Percentiles rank a stretch among this genome's conserved stretches.
These are phyloP conservation scores for Stercorarius parasiticus DNA, from an alignment of 2,113 vertebrate genomes.

Conservation along the genomic window DNA sequence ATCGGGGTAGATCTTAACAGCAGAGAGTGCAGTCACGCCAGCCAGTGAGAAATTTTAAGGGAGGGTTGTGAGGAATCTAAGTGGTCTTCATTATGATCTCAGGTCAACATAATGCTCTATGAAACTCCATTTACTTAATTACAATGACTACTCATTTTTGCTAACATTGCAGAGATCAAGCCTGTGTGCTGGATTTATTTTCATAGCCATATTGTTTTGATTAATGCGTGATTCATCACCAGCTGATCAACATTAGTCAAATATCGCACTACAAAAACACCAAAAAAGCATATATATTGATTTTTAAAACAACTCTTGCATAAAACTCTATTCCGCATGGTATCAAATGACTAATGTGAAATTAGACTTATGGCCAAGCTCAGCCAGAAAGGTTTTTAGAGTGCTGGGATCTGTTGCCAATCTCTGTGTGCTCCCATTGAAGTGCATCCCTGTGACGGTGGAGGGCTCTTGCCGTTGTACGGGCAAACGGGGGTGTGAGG, in stretches of 20 bases:
- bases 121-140: neutral
- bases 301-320: neutral
- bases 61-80: neutral
- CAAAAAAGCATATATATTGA: neutral
- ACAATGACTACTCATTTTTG: neutral
- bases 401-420: neutral
- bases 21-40: neutral
- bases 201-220: neutral
- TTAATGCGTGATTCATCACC: neutral
- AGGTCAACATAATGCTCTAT: neutral
- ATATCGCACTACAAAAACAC: neutral
- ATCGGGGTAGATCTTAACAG: neutral
- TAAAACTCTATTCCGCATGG: neutral
- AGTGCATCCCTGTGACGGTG: accelerated
- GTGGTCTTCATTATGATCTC: neutral
- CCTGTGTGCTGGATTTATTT: neutral
- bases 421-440: neutral
- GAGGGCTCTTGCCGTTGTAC: neutral
- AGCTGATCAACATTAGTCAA: neutral
- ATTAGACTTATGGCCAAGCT: neutral
- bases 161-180: neutral
- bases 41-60: neutral
- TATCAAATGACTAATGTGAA: neutral
- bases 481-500: neutral
- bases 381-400: neutral